Base-by-base conservation (phyloP, 2,113 vertebrate species). In the Pelecanoides urinatrix region DNA sequence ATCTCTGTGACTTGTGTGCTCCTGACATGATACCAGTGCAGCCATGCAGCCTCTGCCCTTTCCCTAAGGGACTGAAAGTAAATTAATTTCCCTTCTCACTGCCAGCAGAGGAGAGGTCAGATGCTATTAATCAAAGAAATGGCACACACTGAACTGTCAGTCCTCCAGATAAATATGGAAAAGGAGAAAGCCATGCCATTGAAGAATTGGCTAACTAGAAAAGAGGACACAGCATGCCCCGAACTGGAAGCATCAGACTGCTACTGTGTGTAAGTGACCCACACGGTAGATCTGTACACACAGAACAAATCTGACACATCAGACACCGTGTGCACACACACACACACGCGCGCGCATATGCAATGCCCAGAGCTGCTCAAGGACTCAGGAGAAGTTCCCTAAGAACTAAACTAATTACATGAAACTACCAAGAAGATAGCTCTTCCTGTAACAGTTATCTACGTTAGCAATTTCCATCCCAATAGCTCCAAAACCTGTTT, bases 321-420 rank as follows among this genome's bases (percentile, higher is more conserved):
- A 80, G 56, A 67, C 77, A 45, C 29, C 1, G 1, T 13, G 30
- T 1, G 1, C 26, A 1, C 19, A 8, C 29, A 36, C 18, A 13
- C 7, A 36, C 18, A 20, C 9, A 18, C 8, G 44, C 9, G 7
- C 9, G 5, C 32, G 8, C 32, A 73, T 8, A 22, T 19, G 32
- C 30, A 70, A 27, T 21, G 27, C 30, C 36, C 77, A 84, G 45
- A 65, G 67, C 44, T 75, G 62, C 72, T 59, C 27, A 26, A 27
- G 49, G 67, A 30, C 32, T 32, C 40, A 34, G 29, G 38, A 66
- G 27, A 78, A 83, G 61, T 40, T 78, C 49, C 32, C 47, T 30
- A 58, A 73, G 45, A 49, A 23, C 76, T 68, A 45, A 20, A 67
- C 26, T 25, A 42, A 53, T 50, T 19, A 78, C 56, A 65, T 34